These are phyloP conservation scores for Diarsia dahlii DNA, from an alignment of 2,888 invertebrate species.

Conservation along the genomic window DNA sequence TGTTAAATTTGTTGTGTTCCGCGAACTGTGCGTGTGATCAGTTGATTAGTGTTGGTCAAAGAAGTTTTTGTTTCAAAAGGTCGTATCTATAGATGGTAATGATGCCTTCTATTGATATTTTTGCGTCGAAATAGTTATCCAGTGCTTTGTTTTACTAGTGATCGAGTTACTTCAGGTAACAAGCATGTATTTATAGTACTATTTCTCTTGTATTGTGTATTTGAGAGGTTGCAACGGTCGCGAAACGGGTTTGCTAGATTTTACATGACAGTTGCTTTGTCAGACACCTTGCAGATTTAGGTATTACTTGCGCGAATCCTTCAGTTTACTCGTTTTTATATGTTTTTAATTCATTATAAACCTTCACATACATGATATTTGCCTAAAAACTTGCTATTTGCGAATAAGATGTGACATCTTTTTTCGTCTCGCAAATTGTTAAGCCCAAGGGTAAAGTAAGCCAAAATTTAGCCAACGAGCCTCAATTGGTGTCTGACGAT, in stretches of 20 bases:
- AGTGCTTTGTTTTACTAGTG: conserved; percentile 75
- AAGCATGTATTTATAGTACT: conserved; percentile 44
- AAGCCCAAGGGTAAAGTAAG: conserved; percentile 50
- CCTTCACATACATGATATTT: background rate
- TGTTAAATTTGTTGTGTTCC: conserved; percentile 69
- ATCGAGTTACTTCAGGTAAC: conserved; percentile 61
- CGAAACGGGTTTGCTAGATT: conserved; percentile 51
- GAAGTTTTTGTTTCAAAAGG: conserved; percentile 85
- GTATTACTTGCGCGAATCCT: conserved; percentile 49
- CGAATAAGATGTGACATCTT: conserved; percentile 37
- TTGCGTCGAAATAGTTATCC: conserved; percentile 76
- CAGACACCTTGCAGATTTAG: conserved; percentile 65
- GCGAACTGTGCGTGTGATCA: conserved; percentile 76
- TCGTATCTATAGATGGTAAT: conserved; percentile 85
- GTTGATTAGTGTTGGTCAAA: conserved; percentile 73
- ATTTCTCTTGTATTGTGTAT: conserved; percentile 40
- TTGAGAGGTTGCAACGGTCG: conserved; percentile 50
- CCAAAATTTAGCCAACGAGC: conserved; percentile 64
- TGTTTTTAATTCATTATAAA: conserved; percentile 6
- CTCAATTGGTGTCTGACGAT: conserved; percentile 73
- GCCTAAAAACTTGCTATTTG: background rate
- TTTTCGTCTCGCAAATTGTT: conserved; percentile 51
- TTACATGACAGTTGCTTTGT: conserved; percentile 69
- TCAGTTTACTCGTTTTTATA: conserved; percentile 14
- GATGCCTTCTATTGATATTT: conserved; percentile 76